phyloP scores from a whole-genome alignment of 2,113 vertebrate species.

The Microcebus ravelobensis region DNA sequence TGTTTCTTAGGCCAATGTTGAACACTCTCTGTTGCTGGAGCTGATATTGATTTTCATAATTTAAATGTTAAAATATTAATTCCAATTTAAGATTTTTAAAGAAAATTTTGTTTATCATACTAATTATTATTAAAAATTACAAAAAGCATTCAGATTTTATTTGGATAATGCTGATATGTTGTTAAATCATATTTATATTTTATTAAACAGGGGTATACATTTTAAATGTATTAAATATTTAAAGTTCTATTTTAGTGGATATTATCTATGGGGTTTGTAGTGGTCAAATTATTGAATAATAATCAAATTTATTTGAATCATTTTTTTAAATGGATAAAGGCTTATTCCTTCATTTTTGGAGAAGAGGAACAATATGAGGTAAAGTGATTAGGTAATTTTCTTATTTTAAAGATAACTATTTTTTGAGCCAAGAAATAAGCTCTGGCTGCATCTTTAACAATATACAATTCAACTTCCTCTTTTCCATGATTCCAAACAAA shows the following conservation, averaged over 20 bases:
- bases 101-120: neutral
- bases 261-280: slow-evolving; percentile 13
- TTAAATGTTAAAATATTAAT: slow-evolving; percentile 10
- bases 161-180: neutral
- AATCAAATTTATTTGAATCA: slow-evolving; percentile 44
- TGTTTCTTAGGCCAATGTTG: neutral
- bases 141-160: slow-evolving; percentile 35
- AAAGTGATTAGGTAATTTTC: neutral
- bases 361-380: neutral
- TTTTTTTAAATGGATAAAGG: neutral
- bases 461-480: neutral
- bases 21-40: neutral
- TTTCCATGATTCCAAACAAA: slow-evolving; percentile 8
- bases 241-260: neutral
- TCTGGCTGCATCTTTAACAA: neutral
- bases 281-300: slow-evolving; percentile 24
- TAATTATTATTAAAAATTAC: neutral
- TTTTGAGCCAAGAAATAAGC: neutral
- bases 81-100: neutral
- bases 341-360: neutral
- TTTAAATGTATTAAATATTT: slow-evolving; percentile 57
- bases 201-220: slow-evolving; percentile 20
- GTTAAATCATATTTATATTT: slow-evolving; percentile 39
- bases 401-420: slow-evolving; percentile 24
- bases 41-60: neutral